Base-by-base conservation (phyloP, 35 echinoderm and acorn worm species). In the Apostichopus parvimensis region DNA sequence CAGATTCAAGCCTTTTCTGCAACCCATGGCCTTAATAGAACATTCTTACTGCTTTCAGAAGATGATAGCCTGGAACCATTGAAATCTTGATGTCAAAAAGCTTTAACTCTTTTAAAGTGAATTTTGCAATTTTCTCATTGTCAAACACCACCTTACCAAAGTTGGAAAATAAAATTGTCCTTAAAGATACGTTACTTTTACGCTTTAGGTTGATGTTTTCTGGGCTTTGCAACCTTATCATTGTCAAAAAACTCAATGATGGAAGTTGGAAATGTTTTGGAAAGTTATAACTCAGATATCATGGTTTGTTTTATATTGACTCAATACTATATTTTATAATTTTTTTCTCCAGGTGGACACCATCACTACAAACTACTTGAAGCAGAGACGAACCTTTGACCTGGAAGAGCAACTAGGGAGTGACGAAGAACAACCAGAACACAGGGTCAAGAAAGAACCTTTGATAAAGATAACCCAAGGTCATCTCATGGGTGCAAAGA, bases 381-480 rank as follows among this genome's bases (percentile, higher is more conserved):
- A 62, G 21, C 53, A 26, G 73, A 82, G 54, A 55, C 79, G 55
- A 24, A 53, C 23, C 0, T 18, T 91, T 45, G 70, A 59, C 52
- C 60, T 91, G 56, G 60, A 56, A 72, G 34, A 82, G 52, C 79
- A 82, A 14, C 45, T 82, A 18, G 55, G 55, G 12, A 71, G 15
- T 9, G 34, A 73, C 53, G 75, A 57, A 56, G 75, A 60, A 6
- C 28, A 61, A 79, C 0, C 28, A 3, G 21, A 1, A 79, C 9
- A 60, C 60, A 10, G 4, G 73, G 64, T 18, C 18, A 82, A 56
- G 79, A 82, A 34, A 54, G 34, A 10, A 55, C 12, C 79, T 24
- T 79, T 54, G 70, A 92, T 98, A 24, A 83, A 73, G 82, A 95
- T 98, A 21, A 93, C 54, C 22, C 96, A 98, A 79, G 56, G 52